Percentiles rank a stretch among this genome's conserved stretches.
Evolutionary conservation across 2,888 invertebrate genomes (phyloP).

Genomic region (Drosophila hamatofila): DNA sequence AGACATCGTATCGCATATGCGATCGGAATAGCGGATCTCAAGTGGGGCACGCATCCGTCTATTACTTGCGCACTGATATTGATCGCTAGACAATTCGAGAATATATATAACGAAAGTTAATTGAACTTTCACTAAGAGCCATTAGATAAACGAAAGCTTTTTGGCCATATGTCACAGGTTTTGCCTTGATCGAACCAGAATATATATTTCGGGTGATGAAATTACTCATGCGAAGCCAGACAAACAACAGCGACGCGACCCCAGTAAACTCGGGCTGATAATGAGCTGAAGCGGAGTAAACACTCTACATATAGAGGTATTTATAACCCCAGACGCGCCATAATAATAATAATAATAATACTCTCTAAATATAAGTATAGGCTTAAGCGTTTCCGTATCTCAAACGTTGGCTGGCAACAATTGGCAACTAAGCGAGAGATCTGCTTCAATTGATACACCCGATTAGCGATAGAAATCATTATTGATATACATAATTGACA

Average conservation of each 20-base stretch:
- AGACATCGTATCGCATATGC: constrained; percentile 38
- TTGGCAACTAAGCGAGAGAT: constrained; percentile 27
- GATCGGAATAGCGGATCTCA: constrained; percentile 33
- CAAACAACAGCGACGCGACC: constrained; percentile 56
- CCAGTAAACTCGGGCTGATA: constrained; percentile 33
- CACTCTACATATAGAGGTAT: constrained; percentile 57
- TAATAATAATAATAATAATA: constrained; percentile 21
- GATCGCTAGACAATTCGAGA: constrained; percentile 1
- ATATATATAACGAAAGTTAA: not conserved
- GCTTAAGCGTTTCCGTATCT: constrained; percentile 36
- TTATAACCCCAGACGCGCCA: constrained; percentile 62
- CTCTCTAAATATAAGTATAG: constrained; percentile 29
- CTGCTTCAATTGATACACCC: not conserved
- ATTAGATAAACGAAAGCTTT: constrained; percentile 1
- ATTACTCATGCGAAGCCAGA: constrained; percentile 55
- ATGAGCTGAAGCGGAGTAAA: constrained; percentile 51
- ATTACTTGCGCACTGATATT: not conserved
- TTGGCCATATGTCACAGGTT: not conserved
- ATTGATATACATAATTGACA: constrained; percentile 7
- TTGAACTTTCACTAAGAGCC: not conserved
- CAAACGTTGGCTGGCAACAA: constrained; percentile 30
- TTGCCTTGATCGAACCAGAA: constrained; percentile 9
- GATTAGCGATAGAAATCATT: not conserved
- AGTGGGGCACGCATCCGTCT: constrained; percentile 13
- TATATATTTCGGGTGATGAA: constrained; percentile 48